phyloP scores from a whole-genome alignment of 1,140 invertebrate species.

The Anoplophora glabripennis region DNA sequence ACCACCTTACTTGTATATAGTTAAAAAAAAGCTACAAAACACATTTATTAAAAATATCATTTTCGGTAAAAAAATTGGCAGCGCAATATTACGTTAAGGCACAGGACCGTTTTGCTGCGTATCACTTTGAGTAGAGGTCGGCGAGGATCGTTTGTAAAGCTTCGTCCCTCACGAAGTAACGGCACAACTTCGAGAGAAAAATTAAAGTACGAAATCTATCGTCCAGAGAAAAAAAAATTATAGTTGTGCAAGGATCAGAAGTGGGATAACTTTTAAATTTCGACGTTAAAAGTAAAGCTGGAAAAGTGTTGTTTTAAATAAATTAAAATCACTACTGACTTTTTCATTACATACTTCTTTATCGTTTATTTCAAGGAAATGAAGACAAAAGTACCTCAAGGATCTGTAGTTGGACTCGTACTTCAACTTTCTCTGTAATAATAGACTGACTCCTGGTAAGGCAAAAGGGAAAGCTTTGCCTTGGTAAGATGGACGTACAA shows the following conservation, averaged over 20 bases:
- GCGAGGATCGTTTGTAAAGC: not conserved
- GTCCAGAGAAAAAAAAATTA: no score
- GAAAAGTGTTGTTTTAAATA: not conserved
- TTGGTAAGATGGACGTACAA: no score
- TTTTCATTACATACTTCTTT: conserved; percentile 2
- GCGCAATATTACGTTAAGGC: not conserved
- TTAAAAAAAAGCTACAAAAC: not conserved
- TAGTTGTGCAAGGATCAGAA: no score
- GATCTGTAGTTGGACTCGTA: no score
- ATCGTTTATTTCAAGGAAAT: conserved; percentile 6
- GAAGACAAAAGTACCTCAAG: no score
- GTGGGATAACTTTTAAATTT: no score
- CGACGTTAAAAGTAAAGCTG: no score
- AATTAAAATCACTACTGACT: not conserved
- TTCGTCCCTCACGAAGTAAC: not conserved
- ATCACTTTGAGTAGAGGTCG: not conserved
- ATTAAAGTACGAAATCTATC: no score
- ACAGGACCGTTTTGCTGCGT: no score
- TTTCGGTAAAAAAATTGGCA: conserved; percentile 17
- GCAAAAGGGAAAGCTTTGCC: no score
- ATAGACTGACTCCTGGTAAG: no score
- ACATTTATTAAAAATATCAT: conserved; percentile 9
- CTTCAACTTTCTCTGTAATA: no score
- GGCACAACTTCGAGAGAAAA: not conserved
- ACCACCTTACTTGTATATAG: conserved; percentile 17